These are phyloP conservation scores for Tetramorium simillimum DNA, from an alignment of 1,140 invertebrate species.

Conservation along the genomic window DNA sequence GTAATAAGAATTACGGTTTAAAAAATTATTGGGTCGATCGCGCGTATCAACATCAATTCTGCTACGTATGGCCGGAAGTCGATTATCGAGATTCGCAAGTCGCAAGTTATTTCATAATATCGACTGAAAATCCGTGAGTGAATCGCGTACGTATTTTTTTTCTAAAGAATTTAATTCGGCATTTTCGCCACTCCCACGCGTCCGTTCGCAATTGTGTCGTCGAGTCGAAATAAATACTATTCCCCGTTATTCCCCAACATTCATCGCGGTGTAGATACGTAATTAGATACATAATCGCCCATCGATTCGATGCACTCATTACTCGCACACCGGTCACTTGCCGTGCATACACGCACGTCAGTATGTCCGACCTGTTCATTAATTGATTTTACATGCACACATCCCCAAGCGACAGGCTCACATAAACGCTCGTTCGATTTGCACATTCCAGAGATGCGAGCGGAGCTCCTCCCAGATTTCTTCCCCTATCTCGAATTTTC, in stretches of 20 bases:
- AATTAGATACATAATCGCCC: constrained; percentile 35
- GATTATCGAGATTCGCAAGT: constrained; percentile 26
- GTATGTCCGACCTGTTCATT: constrained; percentile 49
- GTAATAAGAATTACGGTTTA: not conserved
- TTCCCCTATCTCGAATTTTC: not conserved
- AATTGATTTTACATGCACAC: constrained; percentile 69
- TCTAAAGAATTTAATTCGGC: not conserved
- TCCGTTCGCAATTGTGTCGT: not conserved
- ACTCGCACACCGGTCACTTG: constrained; percentile 33
- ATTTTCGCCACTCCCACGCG: constrained; percentile 24
- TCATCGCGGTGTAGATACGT: constrained; percentile 4
- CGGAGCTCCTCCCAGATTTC: constrained; percentile 33
- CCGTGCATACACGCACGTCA: constrained; percentile 62
- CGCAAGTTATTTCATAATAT: not conserved
- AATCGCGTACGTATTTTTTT: not conserved
- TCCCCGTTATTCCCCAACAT: not conserved
- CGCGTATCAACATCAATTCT: not conserved
- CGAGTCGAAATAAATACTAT: not conserved
- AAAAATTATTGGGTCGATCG: constrained; percentile 29
- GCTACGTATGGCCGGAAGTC: constrained; percentile 8
- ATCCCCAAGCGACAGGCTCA: constrained; percentile 69
- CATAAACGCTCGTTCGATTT: constrained; percentile 52
- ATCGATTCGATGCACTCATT: constrained; percentile 39
- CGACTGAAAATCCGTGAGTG: not conserved
- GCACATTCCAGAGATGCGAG: constrained; percentile 21